Evolutionary conservation across 2,797 vertebrate species (phyloP).

Genomic region (Rhynchotus rufescens): DNA sequence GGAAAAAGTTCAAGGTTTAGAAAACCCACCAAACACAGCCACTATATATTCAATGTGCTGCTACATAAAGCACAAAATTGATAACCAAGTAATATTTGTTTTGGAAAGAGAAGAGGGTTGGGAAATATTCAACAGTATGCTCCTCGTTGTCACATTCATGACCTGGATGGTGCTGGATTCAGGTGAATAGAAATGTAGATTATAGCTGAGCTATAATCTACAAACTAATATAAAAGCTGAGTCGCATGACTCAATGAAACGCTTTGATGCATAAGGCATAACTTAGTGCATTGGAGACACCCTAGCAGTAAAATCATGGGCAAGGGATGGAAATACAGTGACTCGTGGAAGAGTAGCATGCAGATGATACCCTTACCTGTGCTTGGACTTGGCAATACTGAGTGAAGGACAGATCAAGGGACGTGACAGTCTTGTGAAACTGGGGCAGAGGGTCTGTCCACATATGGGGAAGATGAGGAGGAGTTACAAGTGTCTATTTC

Average conservation of each 20-base stretch:
- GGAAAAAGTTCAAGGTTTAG: neutral
- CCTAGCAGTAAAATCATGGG: neutral
- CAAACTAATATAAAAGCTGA: neutral
- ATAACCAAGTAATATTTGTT: slow-evolving; percentile 45
- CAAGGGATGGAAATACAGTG: neutral
- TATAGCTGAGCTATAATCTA: neutral
- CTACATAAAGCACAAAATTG: neutral
- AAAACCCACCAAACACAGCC: neutral
- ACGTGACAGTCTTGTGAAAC: neutral
- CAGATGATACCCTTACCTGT: neutral
- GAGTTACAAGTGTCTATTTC: neutral
- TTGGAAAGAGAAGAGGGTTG: slow-evolving; percentile 10
- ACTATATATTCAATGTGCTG: neutral
- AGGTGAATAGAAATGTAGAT: neutral
- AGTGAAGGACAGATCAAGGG: neutral
- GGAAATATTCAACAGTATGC: neutral
- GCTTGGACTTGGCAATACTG: neutral
- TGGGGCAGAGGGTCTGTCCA: neutral
- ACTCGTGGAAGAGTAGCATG: neutral
- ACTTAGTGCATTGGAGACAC: neutral
- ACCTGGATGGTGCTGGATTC: neutral
- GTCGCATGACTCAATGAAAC: neutral
- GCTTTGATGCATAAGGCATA: neutral
- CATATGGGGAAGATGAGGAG: fast-evolving
- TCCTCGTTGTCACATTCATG: neutral